A percentile compares a stretch with the other conserved stretches of the same genome.
Conservation (phyloP, 2,113 vertebrate genomes). For the Macaca mulatta region DNA sequence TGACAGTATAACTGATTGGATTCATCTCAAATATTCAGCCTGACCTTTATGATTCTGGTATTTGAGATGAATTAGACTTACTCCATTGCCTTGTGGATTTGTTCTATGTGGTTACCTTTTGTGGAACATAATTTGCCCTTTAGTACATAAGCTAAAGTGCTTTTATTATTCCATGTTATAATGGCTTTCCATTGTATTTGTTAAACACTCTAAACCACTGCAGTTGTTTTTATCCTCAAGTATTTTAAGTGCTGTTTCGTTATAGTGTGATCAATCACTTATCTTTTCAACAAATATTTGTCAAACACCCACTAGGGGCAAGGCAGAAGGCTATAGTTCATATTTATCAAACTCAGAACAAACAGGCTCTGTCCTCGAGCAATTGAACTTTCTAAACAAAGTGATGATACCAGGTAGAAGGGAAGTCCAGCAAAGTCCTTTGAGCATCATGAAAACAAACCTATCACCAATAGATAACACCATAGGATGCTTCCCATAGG, state of each 20-base stretch:
- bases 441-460: accelerated
- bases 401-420: background rate
- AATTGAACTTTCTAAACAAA: background rate
- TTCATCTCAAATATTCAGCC: background rate
- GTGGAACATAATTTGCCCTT: slow-evolving; percentile 4
- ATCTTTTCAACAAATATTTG: slow-evolving; percentile 6
- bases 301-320: background rate
- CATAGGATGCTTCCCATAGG: background rate
- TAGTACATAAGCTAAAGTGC: background rate
- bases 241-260: background rate
- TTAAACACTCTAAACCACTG: background rate
- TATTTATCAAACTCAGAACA: background rate
- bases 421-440: background rate
- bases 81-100: background rate
- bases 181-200: background rate
- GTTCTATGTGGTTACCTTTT: background rate
- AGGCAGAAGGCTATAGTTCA: background rate
- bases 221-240: background rate
- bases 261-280: background rate
- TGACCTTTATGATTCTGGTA: slow-evolving; percentile 29
- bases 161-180: background rate
- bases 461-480: background rate
- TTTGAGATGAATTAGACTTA: background rate
- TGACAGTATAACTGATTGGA: slow-evolving; percentile 40
- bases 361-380: background rate